Conservation (phyloP, 2,113 vertebrate genomes). For the Forbesichthys papilliferus region DNA sequence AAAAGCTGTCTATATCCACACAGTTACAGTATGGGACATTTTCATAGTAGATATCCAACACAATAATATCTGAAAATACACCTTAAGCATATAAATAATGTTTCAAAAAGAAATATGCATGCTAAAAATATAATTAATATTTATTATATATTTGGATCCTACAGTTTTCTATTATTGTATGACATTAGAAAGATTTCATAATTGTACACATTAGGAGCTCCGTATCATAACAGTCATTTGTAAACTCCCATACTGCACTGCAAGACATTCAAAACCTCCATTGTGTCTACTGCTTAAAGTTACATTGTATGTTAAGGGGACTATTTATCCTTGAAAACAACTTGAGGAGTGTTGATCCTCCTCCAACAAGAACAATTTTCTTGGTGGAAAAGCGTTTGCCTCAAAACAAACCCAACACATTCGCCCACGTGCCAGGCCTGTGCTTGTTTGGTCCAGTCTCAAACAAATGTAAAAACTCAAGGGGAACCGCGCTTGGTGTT, state of each 20-base stretch:
- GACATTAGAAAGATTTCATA: too few species aligned
- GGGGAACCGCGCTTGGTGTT: constrained; percentile 5
- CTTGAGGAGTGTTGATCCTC: not conserved
- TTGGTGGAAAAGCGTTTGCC: constrained; percentile 7
- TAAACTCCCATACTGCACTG: not conserved
- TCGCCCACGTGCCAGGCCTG: not conserved
- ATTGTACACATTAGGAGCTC: too few species aligned
- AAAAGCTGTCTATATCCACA: not conserved
- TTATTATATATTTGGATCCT: too few species aligned
- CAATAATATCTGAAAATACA: constrained; percentile 8
- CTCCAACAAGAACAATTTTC: not conserved
- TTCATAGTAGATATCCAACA: not conserved
- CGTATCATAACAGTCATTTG: too few species aligned
- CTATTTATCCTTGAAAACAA: not conserved
- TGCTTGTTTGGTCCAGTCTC: constrained; percentile 11
- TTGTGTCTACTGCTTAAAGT: not conserved
- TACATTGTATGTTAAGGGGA: not conserved
- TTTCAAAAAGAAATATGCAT: not conserved
- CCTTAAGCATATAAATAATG: not conserved
- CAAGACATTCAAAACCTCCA: not conserved
- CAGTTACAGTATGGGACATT: not conserved
- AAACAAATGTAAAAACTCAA: constrained; percentile 8
- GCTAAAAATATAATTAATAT: too few species aligned
- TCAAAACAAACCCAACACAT: constrained; percentile 7
- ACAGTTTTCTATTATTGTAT: too few species aligned